Evolutionary conservation across 2,113 vertebrate genomes (phyloP).

Genomic region (Cheirogaleus medius): DNA sequence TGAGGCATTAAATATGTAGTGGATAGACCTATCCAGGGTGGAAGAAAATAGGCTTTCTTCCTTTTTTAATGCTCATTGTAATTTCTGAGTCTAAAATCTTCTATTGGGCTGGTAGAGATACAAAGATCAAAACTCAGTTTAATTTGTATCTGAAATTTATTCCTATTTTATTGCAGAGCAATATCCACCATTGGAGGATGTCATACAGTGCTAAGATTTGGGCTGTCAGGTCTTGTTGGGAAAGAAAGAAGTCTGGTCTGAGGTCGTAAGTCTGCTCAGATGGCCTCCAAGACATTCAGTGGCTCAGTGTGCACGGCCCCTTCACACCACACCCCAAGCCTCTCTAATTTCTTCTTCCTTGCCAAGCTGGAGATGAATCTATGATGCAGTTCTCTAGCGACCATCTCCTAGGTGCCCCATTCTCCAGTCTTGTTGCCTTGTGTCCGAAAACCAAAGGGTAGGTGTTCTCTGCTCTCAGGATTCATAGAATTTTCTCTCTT

Average conservation of each 20-base stretch:
- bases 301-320: no score
- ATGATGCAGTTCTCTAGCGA: not conserved
- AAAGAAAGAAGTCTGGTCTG: not conserved
- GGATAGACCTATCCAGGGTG: not conserved
- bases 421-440: not conserved
- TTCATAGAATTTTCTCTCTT: not conserved
- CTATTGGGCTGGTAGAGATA: not conserved
- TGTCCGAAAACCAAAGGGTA: not conserved
- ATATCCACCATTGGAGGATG: not conserved
- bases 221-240: not conserved
- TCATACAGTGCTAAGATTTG: not conserved
- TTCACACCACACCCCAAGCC: not conserved
- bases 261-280: not conserved
- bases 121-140: not conserved
- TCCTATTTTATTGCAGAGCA: not conserved
- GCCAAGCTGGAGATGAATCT: not conserved
- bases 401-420: not conserved
- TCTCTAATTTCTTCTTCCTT: not conserved
- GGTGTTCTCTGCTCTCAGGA: not conserved
- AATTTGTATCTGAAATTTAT: not conserved
- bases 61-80: not conserved
- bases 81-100: not conserved
- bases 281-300: rapidly evolving
- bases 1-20: not conserved
- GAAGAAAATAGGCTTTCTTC: not conserved